A percentile compares a stretch with the other conserved stretches of the same genome.
Conservation (phyloP, 2,113 vertebrate species). For the Equus przewalskii region DNA sequence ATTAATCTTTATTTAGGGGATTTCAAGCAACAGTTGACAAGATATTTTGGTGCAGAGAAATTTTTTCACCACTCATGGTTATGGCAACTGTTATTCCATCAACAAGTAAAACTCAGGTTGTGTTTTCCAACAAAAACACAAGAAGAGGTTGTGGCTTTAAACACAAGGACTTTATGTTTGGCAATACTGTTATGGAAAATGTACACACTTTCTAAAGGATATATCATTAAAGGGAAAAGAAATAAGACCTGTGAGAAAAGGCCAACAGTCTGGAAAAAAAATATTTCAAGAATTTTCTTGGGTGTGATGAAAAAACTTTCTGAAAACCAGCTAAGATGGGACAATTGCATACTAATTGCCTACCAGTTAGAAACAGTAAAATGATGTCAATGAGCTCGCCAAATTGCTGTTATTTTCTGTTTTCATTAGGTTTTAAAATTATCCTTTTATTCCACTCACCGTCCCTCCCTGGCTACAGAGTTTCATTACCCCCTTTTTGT, state of each 20-base stretch:
- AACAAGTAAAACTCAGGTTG: background rate
- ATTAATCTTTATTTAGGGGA: conserved; percentile 8
- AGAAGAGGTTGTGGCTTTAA: background rate
- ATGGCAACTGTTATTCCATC: background rate
- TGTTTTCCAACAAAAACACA: background rate
- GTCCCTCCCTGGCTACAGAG: conserved; percentile 16
- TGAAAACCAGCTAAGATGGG: conserved; percentile 22
- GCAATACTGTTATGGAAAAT: background rate
- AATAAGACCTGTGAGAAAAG: background rate
- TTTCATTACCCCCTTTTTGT: conserved; percentile 62
- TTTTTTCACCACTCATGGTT: background rate
- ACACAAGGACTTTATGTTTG: background rate
- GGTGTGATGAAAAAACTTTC: background rate
- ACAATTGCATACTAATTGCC: conserved; percentile 76
- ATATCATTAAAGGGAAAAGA: background rate
- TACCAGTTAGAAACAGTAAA: conserved; percentile 68
- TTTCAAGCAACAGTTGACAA: background rate
- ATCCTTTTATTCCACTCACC: conserved; percentile 64
- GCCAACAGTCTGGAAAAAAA: background rate
- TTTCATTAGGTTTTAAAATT: conserved; percentile 78
- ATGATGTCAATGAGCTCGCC: conserved; percentile 56
- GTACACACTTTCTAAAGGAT: background rate
- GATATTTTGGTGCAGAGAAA: background rate
- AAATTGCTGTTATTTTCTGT: conserved; percentile 81
- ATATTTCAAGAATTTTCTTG: background rate